Conservation (phyloP, 2,113 vertebrate species). For the Capreolus pygargus region DNA sequence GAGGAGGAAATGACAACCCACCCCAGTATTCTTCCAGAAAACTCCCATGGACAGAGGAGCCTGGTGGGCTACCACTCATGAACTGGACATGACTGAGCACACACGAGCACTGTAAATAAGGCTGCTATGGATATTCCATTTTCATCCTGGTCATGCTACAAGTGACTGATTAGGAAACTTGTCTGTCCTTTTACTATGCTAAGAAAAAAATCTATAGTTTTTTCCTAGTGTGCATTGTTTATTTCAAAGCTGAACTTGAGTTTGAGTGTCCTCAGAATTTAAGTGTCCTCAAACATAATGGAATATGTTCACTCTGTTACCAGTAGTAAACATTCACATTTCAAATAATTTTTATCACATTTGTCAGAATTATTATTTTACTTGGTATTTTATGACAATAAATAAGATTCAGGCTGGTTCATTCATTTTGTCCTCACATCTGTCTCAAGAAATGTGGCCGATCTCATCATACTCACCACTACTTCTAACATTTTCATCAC, state of each 20-base stretch:
- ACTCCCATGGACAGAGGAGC: not conserved
- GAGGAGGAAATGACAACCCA: not conserved
- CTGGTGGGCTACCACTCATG: not conserved
- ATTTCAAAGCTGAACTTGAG: not conserved
- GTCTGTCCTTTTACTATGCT: not conserved
- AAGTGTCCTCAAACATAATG: not conserved
- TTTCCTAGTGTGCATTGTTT: not conserved
- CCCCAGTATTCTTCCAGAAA: not conserved
- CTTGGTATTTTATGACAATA: not conserved
- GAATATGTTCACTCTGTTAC: not conserved
- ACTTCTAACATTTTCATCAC: not conserved
- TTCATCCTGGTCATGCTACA: not conserved
- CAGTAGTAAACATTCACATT: not conserved
- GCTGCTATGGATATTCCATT: not conserved
- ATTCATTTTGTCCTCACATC: not conserved
- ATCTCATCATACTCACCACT: not conserved
- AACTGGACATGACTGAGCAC: not conserved
- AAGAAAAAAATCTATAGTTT: not conserved
- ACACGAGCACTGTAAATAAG: not conserved
- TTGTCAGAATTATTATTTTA: not conserved
- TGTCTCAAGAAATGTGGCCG: not conserved
- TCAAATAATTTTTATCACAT: constrained; percentile 1
- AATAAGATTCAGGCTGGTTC: not conserved
- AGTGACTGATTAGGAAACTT: not conserved
- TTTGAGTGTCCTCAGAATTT: not conserved